These are phyloP conservation scores for Chunga burmeisteri DNA, from an alignment of 2,113 vertebrate species.

Conservation along the genomic window DNA sequence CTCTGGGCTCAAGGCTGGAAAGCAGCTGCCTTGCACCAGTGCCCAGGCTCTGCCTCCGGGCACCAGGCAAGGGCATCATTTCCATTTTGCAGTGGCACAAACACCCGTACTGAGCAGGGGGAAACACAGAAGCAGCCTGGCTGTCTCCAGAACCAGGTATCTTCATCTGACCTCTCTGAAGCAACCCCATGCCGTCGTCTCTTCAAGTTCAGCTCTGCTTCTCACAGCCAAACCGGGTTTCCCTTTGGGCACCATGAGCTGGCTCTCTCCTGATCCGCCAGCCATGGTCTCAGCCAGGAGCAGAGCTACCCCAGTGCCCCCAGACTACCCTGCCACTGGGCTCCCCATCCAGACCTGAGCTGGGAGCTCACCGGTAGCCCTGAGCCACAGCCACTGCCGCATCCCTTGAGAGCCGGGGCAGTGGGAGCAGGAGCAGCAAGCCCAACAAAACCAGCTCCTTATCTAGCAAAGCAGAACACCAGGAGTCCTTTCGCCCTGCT, in stretches of 20 bases:
- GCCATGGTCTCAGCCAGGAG: accelerated
- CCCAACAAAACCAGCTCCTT: background rate
- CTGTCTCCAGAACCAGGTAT: background rate
- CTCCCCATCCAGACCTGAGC: background rate
- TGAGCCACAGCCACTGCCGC: background rate
- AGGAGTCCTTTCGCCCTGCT: background rate
- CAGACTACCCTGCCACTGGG: too few species aligned
- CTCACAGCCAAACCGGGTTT: background rate
- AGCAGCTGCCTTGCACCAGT: background rate
- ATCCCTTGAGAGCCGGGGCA: background rate
- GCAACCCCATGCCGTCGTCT: background rate
- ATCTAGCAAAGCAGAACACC: background rate
- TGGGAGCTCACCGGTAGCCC: background rate
- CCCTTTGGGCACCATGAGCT: background rate
- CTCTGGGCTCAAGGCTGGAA: background rate
- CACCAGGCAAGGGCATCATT: background rate
- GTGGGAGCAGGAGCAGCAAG: background rate
- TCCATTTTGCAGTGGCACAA: background rate
- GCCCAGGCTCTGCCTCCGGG: background rate
- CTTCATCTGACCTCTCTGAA: background rate
- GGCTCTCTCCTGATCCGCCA: background rate
- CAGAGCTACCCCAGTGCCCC: background rate
- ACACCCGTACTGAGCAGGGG: background rate
- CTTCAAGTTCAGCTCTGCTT: background rate
- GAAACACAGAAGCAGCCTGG: background rate